Base-by-base conservation (phyloP, 2,113 vertebrate genomes). In the Festucalex cinctus region DNA sequence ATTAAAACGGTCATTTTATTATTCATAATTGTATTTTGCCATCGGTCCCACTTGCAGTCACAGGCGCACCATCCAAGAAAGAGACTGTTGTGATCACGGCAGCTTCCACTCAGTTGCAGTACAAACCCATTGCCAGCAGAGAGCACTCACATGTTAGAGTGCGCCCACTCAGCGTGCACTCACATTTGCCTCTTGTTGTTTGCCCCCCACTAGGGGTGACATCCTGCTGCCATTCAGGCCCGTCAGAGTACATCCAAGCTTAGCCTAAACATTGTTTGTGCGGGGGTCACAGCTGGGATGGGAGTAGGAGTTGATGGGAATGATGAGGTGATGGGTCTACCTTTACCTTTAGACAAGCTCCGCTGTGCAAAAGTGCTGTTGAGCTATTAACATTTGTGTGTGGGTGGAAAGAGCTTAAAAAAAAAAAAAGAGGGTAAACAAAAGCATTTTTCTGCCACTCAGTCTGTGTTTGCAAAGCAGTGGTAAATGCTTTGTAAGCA, bases 291-390 rank as follows among this genome's bases (percentile, higher is more conserved):
- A 82, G 85, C 84, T 79, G 85, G 88, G 86, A 87, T 81, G 73
- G 89, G 90, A 91, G 92, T 92, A 91, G 91, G 92, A 92, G 90
- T 91, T 89, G 90, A 91, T 93, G 91, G 88, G 87, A 90, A 88
- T 90, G 88, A 89, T 89, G 88, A 86, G 87, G 87, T 88, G 87
- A 90, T 88, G 88, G 88, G 88, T 88, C 89, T 88, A 82, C 89
- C 85, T 89, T 88, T 89, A 88, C 85, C 89, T 89, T 90, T 89
- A 87, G 89, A 91, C 89, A 89, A 91, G 87, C 90, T 84, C 82
- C 77, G 86, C 86, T 76, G 76, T 20, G 66, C 78, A 86, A 90
- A 88, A 92, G 91, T 90, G 88, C 86, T 80, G 85, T 89, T 86
- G 83, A 85, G 88, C 85, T 89, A 91, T 92, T 93, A 91, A 87